A percentile compares a stretch with the other conserved stretches of the same genome.
Evolutionary conservation across 2,888 invertebrate genomes (phyloP).

Genomic region (Lasioglossum malachurum): DNA sequence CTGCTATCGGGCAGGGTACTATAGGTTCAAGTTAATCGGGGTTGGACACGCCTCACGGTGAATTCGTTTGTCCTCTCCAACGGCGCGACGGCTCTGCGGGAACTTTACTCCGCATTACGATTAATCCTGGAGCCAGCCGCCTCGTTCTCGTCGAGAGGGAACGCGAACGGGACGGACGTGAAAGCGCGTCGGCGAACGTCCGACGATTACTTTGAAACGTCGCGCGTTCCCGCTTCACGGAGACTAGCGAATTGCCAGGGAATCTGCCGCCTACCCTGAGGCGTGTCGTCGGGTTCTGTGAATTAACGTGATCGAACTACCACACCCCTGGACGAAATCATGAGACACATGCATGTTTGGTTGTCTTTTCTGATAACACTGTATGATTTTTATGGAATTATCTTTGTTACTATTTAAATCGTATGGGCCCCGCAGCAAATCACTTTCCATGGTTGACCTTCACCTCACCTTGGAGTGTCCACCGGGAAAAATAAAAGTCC

Average conservation of each 20-base stretch:
- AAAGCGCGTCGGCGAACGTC: slow-evolving; percentile 3
- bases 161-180: not conserved
- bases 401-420: too few relatives aligned
- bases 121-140: slow-evolving; percentile 18
- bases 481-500: too few relatives aligned
- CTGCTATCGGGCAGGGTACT: slow-evolving; percentile 78
- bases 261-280: slow-evolving; percentile 27
- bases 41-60: slow-evolving; percentile 47
- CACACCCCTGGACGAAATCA: not conserved
- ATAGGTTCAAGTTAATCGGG: slow-evolving; percentile 30
- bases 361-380: too few relatives aligned
- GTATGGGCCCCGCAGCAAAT: too few relatives aligned
- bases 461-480: too few relatives aligned
- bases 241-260: not conserved
- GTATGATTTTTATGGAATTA: too few relatives aligned
- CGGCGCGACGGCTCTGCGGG: slow-evolving; percentile 2
- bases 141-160: not conserved
- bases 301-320: slow-evolving; percentile 14
- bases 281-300: slow-evolving; percentile 29
- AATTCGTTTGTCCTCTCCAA: slow-evolving; percentile 27
- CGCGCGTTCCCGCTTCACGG: too few relatives aligned
- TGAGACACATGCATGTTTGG: not conserved
- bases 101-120: slow-evolving; percentile 16
- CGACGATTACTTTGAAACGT: slow-evolving; percentile 13
- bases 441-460: too few relatives aligned